Percentiles rank a stretch among this genome's conserved stretches.
phyloP scores from a whole-genome alignment of 2,113 vertebrate genomes.

The Pterophyllum scalare region DNA sequence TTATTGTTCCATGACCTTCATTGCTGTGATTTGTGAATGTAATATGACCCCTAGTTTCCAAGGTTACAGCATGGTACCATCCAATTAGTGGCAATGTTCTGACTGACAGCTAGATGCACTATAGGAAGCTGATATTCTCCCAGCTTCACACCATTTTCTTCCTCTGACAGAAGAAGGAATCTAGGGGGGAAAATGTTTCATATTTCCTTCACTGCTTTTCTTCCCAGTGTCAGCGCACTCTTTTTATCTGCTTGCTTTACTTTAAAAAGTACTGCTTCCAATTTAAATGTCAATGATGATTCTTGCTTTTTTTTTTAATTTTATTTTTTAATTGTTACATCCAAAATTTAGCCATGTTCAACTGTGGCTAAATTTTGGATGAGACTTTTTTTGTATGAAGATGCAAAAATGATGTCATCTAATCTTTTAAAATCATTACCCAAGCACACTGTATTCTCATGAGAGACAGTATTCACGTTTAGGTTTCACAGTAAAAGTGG shows the following conservation, averaged over 20 bases:
- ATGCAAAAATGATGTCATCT: not conserved
- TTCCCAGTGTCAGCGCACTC: not conserved
- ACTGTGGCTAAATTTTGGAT: not conserved
- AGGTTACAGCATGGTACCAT: conserved; percentile 23
- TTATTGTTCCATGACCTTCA: conserved; percentile 5
- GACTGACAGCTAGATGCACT: conserved; percentile 19
- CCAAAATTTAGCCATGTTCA: too few species aligned
- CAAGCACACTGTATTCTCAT: not conserved
- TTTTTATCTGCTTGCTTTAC: not conserved
- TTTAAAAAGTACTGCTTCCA: not conserved
- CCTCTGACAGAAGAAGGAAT: not conserved
- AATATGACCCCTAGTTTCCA: conserved; percentile 28
- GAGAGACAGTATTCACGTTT: not conserved
- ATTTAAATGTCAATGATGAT: not conserved
- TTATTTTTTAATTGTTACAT: too few species aligned
- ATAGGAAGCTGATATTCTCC: not conserved
- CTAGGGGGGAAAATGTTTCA: not conserved
- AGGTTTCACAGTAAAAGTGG: conserved; percentile 37
- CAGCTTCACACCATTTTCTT: conserved; percentile 2
- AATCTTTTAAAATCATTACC: conserved; percentile 13
- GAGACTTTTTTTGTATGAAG: not conserved
- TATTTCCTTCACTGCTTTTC: not conserved
- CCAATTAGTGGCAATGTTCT: conserved; percentile 32
- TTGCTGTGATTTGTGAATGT: not conserved
- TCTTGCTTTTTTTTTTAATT: not conserved